These are phyloP conservation scores for Zapornia atra DNA, from an alignment of 2,113 vertebrate species.

Conservation along the genomic window DNA sequence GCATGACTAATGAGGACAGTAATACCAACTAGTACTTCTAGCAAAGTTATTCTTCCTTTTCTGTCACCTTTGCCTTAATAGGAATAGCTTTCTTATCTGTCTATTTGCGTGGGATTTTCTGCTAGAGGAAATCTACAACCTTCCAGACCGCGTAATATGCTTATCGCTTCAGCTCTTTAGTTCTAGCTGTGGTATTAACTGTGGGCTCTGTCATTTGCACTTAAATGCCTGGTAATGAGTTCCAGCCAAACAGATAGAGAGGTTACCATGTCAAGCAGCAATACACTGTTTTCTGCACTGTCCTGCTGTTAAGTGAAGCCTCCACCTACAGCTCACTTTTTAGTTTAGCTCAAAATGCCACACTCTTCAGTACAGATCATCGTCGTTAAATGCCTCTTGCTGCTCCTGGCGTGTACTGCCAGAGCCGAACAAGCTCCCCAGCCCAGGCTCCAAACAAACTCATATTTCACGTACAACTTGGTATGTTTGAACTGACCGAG, in stretches of 20 bases:
- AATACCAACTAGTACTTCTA: constrained; percentile 14
- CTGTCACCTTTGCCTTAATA: constrained; percentile 12
- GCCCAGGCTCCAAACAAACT: not conserved
- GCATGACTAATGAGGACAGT: constrained; percentile 5
- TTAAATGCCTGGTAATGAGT: not conserved
- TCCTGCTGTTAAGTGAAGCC: not conserved
- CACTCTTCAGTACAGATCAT: not conserved
- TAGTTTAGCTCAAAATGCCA: not conserved
- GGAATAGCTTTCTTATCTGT: constrained; percentile 36
- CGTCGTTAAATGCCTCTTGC: not conserved
- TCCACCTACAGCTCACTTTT: not conserved
- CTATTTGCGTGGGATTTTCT: constrained; percentile 1
- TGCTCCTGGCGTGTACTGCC: not conserved
- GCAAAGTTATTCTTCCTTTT: constrained; percentile 36
- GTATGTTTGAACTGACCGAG: constrained; percentile 3
- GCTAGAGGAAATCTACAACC: not conserved
- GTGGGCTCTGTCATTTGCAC: not conserved
- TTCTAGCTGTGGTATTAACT: not conserved
- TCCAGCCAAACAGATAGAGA: not conserved
- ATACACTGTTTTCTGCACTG: not conserved
- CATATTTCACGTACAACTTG: not conserved
- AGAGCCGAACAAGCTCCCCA: not conserved
- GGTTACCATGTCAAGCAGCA: not conserved
- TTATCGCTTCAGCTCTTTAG: not conserved
- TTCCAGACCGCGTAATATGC: not conserved